Evolutionary conservation across 2,888 invertebrate species (phyloP).

Genomic region (Meta bourneti): DNA sequence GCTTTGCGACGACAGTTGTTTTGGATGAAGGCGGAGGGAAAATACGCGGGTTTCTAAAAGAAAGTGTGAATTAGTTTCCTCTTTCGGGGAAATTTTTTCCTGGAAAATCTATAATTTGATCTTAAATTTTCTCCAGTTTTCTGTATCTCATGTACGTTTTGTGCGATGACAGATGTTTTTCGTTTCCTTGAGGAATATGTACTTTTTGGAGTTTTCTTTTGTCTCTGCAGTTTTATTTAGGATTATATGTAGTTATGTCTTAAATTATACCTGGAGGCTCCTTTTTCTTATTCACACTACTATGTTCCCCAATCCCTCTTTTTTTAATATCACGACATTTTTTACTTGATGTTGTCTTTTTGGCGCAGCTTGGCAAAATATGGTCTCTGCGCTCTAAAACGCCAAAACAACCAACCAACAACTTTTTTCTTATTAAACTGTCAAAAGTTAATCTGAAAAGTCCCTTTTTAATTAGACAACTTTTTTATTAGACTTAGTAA

Average conservation of each 20-base stretch:
- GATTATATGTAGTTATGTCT: not conserved
- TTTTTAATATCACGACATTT: no score
- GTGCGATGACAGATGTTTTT: not conserved
- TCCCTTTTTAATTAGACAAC: no score
- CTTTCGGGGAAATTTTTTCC: not conserved
- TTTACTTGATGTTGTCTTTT: no score
- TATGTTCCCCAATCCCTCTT: no score
- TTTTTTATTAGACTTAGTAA: no score
- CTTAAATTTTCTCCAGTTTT: not conserved
- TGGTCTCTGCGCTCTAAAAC: no score
- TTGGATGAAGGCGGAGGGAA: not conserved
- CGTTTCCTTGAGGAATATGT: not conserved
- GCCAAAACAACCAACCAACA: no score
- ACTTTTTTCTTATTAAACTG: no score
- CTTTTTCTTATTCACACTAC: not conserved
- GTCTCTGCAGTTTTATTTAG: not conserved
- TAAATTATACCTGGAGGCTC: not conserved
- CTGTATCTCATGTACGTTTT: not conserved
- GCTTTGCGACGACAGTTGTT: not conserved
- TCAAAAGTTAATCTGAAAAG: no score
- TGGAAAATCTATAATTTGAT: slow-evolving; percentile 2
- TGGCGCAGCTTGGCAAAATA: no score
- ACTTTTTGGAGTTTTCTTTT: not conserved
- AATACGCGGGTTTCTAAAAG: slow-evolving; percentile 26
- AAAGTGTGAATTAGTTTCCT: slow-evolving; percentile 36